Percentiles rank a stretch among this genome's conserved stretches.
Conservation (phyloP, 2,888 invertebrate species). For the Eupelmus urozonus region DNA sequence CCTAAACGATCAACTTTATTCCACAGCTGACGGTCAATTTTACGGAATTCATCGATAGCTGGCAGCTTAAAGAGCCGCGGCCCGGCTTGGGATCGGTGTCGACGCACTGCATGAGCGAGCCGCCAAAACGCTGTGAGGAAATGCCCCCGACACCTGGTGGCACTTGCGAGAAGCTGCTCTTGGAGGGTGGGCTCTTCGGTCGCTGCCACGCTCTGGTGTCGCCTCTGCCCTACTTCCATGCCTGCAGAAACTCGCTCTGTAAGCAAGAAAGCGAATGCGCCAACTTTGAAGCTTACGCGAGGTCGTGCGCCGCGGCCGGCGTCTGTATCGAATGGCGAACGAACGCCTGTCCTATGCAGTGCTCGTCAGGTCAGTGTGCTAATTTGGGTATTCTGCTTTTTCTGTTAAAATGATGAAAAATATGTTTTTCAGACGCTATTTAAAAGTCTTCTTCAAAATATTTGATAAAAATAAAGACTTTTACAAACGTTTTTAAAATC, state of each 20-base stretch:
- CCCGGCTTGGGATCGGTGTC: constrained; percentile 61
- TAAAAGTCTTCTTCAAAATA: no score
- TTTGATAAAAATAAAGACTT: no score
- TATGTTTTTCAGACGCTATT: no score
- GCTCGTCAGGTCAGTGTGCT: no score
- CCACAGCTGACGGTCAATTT: constrained; percentile 79
- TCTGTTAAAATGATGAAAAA: no score
- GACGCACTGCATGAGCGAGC: constrained; percentile 72
- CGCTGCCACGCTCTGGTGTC: constrained; percentile 84
- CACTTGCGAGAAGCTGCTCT: constrained; percentile 31
- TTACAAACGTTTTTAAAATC: no score
- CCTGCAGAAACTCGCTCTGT: constrained; percentile 85
- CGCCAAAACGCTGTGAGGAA: constrained; percentile 64
- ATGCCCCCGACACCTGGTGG: not conserved
- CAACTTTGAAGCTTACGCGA: constrained; percentile 85
- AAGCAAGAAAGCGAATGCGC: constrained; percentile 81
- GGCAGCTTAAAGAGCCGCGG: constrained; percentile 73
- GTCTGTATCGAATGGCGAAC: constrained; percentile 87
- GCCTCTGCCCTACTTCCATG: constrained; percentile 83
- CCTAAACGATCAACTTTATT: not conserved
- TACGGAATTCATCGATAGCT: constrained; percentile 80
- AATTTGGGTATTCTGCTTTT: no score
- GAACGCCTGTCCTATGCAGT: no score
- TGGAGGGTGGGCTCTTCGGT: constrained; percentile 14
- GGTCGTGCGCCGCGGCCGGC: constrained; percentile 84